Conservation (phyloP, 2,113 vertebrate genomes). For the Sporophila hypoxantha region DNA sequence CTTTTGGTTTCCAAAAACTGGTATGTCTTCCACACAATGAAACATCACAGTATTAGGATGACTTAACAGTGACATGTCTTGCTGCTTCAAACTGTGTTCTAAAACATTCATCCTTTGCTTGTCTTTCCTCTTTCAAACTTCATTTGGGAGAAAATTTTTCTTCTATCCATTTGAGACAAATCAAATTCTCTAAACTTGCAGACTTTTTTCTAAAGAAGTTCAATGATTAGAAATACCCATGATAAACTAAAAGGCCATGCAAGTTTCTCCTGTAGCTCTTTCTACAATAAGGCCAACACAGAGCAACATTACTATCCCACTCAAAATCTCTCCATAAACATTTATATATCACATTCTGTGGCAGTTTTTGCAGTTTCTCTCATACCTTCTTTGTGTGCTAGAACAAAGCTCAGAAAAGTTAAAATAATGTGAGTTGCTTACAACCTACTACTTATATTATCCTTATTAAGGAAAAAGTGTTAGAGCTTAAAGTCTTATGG, state of each 20-base stretch:
- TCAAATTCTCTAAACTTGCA: background rate
- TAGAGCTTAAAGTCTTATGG: background rate
- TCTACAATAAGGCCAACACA: background rate
- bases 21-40: background rate
- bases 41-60: background rate
- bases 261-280: background rate
- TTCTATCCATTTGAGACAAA: background rate
- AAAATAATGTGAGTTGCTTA: background rate
- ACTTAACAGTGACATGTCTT: background rate
- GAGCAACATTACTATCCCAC: background rate
- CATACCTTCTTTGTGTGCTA: background rate
- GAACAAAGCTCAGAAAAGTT: background rate
- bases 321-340: background rate
- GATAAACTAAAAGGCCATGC: background rate
- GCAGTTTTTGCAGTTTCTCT: background rate
- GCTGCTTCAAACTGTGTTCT: background rate
- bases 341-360: background rate
- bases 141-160: background rate
- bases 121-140: background rate
- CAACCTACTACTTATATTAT: background rate
- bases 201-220: background rate
- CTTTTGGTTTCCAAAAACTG: background rate
- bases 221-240: background rate
- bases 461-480: background rate
- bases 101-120: background rate